Conservation (phyloP, 2,888 invertebrate genomes). For the Pterostichus madidus region DNA sequence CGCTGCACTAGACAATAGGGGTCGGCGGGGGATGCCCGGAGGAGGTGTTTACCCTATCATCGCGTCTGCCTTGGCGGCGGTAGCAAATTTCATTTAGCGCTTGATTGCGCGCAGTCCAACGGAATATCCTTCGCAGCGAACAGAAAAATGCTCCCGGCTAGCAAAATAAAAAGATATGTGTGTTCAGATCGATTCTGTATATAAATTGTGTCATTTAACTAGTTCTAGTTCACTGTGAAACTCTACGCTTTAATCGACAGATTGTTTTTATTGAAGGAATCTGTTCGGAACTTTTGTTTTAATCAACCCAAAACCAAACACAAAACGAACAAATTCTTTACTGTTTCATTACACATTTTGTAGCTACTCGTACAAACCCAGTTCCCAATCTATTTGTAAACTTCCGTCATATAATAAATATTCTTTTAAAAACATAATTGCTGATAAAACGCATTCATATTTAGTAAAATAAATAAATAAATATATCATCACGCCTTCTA, state of each 20-base stretch:
- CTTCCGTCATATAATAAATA: too few relatives aligned
- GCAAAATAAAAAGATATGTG: slow-evolving; percentile 35
- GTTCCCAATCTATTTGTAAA: too few relatives aligned
- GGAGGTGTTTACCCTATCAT: slow-evolving; percentile 51
- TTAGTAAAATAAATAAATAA: too few relatives aligned
- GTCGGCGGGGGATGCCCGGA: not conserved
- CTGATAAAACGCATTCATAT: too few relatives aligned
- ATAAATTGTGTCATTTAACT: slow-evolving; percentile 53
- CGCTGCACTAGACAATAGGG: slow-evolving; percentile 49
- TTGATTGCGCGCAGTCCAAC: slow-evolving; percentile 36
- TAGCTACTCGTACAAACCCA: too few relatives aligned
- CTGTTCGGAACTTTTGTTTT: slow-evolving; percentile 24
- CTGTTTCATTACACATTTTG: too few relatives aligned
- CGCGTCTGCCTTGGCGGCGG: slow-evolving; percentile 31
- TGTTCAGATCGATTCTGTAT: slow-evolving; percentile 35
- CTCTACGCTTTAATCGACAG: not conserved
- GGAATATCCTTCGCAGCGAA: slow-evolving; percentile 22
- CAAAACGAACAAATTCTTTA: too few relatives aligned
- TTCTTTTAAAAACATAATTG: too few relatives aligned
- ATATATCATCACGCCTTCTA: too few relatives aligned
- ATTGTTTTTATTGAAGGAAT: slow-evolving; percentile 29
- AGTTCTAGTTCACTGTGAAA: slow-evolving; percentile 33
- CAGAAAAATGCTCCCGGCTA: slow-evolving; percentile 48
- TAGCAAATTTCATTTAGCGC: slow-evolving; percentile 56
- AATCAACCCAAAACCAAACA: slow-evolving; percentile 6